Evolutionary conservation across 2,888 invertebrate genomes (phyloP).

Genomic region (Drosophila flavopinicola): DNA sequence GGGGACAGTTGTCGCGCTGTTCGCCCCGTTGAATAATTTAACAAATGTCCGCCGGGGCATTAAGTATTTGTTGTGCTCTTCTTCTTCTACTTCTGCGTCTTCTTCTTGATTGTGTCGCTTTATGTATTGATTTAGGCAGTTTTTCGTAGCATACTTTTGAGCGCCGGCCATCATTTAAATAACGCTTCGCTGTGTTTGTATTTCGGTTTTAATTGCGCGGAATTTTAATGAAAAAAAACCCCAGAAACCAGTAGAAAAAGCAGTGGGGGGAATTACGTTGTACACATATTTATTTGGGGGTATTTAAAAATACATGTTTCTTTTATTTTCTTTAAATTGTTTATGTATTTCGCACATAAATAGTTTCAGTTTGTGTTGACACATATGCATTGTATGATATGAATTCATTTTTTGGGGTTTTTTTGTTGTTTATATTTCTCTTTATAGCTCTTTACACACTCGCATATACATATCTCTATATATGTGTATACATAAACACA

Average conservation of each 20-base stretch:
- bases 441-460: constrained; percentile 33
- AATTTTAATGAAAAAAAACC: constrained; percentile 5
- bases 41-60: constrained; percentile 58
- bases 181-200: constrained; percentile 2
- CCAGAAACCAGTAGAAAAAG: not conserved
- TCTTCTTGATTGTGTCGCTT: constrained; percentile 14
- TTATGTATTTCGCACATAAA: constrained; percentile 41
- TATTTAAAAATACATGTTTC: constrained; percentile 66
- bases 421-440: constrained; percentile 9
- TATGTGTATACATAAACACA: constrained; percentile 18
- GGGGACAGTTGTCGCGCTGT: constrained; percentile 38
- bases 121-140: constrained; percentile 42
- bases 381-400: constrained; percentile 76
- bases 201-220: constrained; percentile 39
- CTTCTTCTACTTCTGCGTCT: constrained; percentile 3
- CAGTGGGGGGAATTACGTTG: not conserved
- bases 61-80: constrained; percentile 29
- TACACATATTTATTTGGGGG: constrained; percentile 54
- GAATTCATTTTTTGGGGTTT: constrained; percentile 52
- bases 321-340: constrained; percentile 23
- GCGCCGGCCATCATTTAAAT: constrained; percentile 30
- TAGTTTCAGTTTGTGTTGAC: constrained; percentile 53
- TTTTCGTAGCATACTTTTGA: constrained; percentile 20
- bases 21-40: constrained; percentile 65
- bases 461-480: constrained; percentile 9